A percentile compares a stretch with the other conserved stretches of the same genome.
Evolutionary conservation across 2,888 invertebrate species (phyloP).

Genomic region (Eupithecia vulgata): DNA sequence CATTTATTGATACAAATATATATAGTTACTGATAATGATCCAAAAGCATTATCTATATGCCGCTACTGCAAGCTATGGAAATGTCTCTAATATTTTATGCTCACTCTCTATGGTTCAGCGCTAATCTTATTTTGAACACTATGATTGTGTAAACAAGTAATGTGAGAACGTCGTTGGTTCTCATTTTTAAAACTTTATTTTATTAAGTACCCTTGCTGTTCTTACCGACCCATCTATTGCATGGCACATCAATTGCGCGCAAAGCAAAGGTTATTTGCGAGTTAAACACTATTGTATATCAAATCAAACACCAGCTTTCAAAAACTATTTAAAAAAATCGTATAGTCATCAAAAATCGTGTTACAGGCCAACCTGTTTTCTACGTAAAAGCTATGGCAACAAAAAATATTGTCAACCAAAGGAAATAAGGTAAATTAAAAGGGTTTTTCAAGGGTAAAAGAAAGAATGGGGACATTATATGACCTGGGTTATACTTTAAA

Average conservation of each 20-base stretch:
- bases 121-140: too few relatives aligned
- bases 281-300: not conserved
- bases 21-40: not conserved
- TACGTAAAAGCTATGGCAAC: not conserved
- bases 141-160: too few relatives aligned
- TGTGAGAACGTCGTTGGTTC: too few relatives aligned
- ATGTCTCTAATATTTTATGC: too few relatives aligned
- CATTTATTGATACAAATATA: too few relatives aligned
- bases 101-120: too few relatives aligned
- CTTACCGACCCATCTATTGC: not conserved
- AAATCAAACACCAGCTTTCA: not conserved
- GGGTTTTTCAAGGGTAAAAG: constrained; percentile 16
- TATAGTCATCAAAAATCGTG: not conserved
- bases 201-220: too few relatives aligned
- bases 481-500: not conserved
- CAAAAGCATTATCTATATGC: not conserved
- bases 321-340: not conserved
- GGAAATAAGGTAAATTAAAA: constrained; percentile 22
- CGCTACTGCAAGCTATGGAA: too few relatives aligned
- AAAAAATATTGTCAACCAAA: constrained; percentile 18
- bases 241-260: too few relatives aligned
- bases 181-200: too few relatives aligned
- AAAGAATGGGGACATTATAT: constrained; percentile 13
- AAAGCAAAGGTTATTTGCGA: too few relatives aligned
- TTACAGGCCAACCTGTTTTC: constrained; percentile 7